Percentiles rank a stretch among this genome's conserved stretches.
Conservation (phyloP, 2,888 invertebrate species). For the Netelia fuscicornis region DNA sequence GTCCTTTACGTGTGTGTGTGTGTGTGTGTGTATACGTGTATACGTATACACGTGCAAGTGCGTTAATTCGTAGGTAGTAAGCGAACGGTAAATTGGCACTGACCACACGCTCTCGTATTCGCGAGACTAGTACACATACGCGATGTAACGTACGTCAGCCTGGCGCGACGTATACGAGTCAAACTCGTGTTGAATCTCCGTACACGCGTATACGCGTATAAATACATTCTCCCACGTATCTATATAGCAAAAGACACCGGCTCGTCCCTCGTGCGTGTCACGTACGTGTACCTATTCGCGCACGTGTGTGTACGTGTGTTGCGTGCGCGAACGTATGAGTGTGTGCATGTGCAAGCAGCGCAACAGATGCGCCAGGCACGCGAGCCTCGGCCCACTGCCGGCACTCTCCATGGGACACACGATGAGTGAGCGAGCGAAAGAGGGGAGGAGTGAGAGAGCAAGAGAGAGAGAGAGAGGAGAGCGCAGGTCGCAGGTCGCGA, state of each 20-base stretch:
- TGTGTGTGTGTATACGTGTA: slow-evolving; percentile 31
- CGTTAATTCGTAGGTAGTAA: slow-evolving; percentile 78
- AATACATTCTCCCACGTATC: neutral
- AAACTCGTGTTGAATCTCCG: slow-evolving; percentile 50
- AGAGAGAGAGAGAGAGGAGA: slow-evolving; percentile 40
- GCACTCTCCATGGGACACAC: slow-evolving; percentile 73
- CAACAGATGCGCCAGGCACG: slow-evolving; percentile 84
- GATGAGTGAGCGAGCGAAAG: slow-evolving; percentile 13
- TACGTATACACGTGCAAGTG: slow-evolving; percentile 68
- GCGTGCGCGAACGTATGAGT: slow-evolving; percentile 27
- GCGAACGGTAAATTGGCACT: slow-evolving; percentile 80
- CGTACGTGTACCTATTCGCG: neutral
- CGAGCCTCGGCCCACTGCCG: slow-evolving; percentile 75
- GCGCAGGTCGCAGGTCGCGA: slow-evolving; percentile 78
- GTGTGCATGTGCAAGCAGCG: slow-evolving; percentile 75
- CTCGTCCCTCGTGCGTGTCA: slow-evolving; percentile 21
- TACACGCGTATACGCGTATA: slow-evolving; percentile 4
- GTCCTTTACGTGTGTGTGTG: neutral
- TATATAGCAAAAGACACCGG: slow-evolving; percentile 5
- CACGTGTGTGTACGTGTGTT: slow-evolving; percentile 29
- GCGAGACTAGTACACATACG: slow-evolving; percentile 29
- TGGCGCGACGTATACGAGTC: slow-evolving; percentile 35
- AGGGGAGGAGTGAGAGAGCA: slow-evolving; percentile 60
- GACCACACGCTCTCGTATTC: slow-evolving; percentile 75
- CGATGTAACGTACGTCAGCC: neutral